Conservation (phyloP, 2,113 vertebrate genomes). For the Xiphophorus couchianus region DNA sequence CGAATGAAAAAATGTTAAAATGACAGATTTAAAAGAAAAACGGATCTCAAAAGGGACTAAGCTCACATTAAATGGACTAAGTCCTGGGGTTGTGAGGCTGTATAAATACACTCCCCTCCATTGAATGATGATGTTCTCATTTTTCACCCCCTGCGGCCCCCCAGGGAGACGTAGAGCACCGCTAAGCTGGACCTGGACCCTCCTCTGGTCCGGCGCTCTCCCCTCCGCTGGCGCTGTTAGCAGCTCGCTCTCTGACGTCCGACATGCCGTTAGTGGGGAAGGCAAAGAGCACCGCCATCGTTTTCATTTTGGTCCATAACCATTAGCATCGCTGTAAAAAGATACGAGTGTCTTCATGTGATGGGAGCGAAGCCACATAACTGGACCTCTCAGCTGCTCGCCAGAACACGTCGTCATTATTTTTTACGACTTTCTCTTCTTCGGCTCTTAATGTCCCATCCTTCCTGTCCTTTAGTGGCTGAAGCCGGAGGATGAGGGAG, state of each 20-base stretch:
- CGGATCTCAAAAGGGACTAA: conserved; percentile 25
- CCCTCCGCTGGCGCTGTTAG: conserved; percentile 43
- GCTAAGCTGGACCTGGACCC: conserved; percentile 43
- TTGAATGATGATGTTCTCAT: conserved; percentile 59
- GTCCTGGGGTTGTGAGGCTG: conserved; percentile 36
- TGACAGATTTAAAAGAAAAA: conserved; percentile 44
- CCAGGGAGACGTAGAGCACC: conserved; percentile 31
- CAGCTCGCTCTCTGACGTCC: conserved; percentile 27
- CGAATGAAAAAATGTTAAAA: conserved; percentile 32
- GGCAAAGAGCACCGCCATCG: conserved; percentile 66
- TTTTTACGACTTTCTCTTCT: conserved; percentile 71
- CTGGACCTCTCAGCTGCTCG: conserved; percentile 37
- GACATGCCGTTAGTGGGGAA: conserved; percentile 60
- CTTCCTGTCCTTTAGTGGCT: conserved; percentile 61
- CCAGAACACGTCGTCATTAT: conserved; percentile 59
- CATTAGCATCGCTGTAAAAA: conserved; percentile 74
- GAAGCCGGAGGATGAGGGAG: conserved; percentile 15
- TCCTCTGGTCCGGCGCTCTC: conserved; percentile 17
- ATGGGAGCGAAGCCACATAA: conserved; percentile 54
- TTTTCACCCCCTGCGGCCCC: conserved; percentile 45
- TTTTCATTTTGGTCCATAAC: conserved; percentile 69
- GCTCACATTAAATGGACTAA: conserved; percentile 20
- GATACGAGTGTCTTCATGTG: conserved; percentile 67
- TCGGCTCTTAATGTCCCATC: conserved; percentile 66
- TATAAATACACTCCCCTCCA: conserved; percentile 56